These are phyloP conservation scores for Andricus curvator DNA, from an alignment of 2,888 invertebrate genomes.

Conservation along the genomic window DNA sequence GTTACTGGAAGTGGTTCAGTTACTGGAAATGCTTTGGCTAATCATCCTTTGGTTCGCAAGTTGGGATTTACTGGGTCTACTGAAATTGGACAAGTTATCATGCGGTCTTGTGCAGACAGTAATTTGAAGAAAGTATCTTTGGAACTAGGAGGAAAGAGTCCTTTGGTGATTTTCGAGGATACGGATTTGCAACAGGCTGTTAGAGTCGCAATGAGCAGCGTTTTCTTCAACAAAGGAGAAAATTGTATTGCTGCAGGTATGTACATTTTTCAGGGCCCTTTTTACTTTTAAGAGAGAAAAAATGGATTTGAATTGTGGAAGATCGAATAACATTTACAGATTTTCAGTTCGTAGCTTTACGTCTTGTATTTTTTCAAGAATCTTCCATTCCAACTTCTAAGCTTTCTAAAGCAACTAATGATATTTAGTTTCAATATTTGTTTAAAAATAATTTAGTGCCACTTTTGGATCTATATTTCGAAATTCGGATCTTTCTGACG, in stretches of 20 bases:
- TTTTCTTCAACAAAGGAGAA: slow-evolving; percentile 99
- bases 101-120: slow-evolving; percentile 92
- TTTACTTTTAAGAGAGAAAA: background rate
- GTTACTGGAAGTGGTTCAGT: slow-evolving; percentile 89
- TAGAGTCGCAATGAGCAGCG: slow-evolving; percentile 92
- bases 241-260: slow-evolving; percentile 96
- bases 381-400: too few species aligned
- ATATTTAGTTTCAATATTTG: too few species aligned
- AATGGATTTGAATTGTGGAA: too few species aligned
- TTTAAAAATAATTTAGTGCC: too few species aligned
- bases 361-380: too few species aligned
- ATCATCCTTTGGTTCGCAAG: slow-evolving; percentile 92
- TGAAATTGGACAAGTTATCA: slow-evolving; percentile 93
- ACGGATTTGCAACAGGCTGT: slow-evolving; percentile 97
- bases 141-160: slow-evolving; percentile 97
- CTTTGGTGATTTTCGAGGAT: slow-evolving; percentile 95
- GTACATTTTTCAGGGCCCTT: background rate
- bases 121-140: slow-evolving; percentile 97
- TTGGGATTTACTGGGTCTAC: slow-evolving; percentile 98
- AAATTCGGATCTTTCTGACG: too few species aligned
- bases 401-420: too few species aligned
- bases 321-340: too few species aligned
- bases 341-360: too few species aligned
- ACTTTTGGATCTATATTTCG: too few species aligned
- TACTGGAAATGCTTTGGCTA: slow-evolving; percentile 92